A percentile compares a stretch with the other conserved stretches of the same genome.
phyloP scores from a whole-genome alignment of 1,140 invertebrate species.

The Drosophila asahinai region DNA sequence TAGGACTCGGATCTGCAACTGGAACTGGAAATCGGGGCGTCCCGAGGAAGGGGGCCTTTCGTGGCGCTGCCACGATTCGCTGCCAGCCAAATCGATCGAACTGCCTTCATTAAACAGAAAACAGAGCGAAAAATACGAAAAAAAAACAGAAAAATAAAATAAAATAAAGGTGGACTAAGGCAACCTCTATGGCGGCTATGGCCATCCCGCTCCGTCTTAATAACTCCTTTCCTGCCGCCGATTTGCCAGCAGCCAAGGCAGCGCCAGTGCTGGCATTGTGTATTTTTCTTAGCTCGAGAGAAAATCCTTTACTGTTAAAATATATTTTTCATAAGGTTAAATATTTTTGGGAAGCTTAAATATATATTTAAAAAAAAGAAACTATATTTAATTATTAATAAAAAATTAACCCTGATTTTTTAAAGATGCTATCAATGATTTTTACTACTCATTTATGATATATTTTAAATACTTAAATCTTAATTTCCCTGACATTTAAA shows the following conservation, averaged over 20 bases:
- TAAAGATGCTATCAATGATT: too few species aligned
- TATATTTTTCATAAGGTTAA: too few species aligned
- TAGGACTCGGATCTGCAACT: constrained; percentile 21
- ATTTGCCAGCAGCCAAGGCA: constrained; percentile 49
- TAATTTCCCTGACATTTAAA: too few species aligned
- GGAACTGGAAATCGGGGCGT: constrained; percentile 33
- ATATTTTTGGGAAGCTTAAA: too few species aligned
- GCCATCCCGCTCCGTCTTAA: constrained; percentile 53
- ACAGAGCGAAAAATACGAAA: constrained; percentile 31
- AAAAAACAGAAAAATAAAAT: background rate
- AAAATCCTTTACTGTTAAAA: background rate
- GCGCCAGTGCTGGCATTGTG: background rate
- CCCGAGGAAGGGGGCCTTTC: background rate
- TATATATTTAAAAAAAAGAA: too few species aligned
- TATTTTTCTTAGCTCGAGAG: too few species aligned
- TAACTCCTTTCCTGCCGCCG: constrained; percentile 81
- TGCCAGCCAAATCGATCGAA: constrained; percentile 80
- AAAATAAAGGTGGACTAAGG: constrained; percentile 17
- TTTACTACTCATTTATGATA: too few species aligned
- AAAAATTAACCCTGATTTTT: too few species aligned
- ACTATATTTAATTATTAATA: too few species aligned
- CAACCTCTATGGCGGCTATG: constrained; percentile 26
- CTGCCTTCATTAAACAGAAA: constrained; percentile 78
- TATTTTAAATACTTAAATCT: too few species aligned
- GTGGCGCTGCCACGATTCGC: constrained; percentile 59